Evolutionary conservation across 92 coral and sea anemone species (phyloP), one percentile per base, ranked within the genome.

Genomic region (Zoanthus sansibaricus): DNA sequence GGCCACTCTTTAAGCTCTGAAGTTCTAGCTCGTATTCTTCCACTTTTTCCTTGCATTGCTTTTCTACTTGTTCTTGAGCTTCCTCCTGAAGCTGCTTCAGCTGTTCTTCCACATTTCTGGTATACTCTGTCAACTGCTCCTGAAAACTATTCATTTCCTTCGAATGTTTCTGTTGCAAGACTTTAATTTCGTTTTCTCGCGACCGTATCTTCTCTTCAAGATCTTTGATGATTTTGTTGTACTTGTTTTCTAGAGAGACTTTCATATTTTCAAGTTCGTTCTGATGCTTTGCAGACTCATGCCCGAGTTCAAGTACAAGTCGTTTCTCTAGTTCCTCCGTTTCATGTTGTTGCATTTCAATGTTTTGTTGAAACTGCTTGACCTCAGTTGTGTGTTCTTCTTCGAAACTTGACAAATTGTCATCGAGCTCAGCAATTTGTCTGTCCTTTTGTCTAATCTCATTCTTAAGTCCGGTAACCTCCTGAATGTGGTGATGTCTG

Each of bases 251-350:
- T 77, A 89, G 78, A 17, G 85, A 54, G 21, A 69, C 75, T 72
- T 85, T 83, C 42, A 84, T 37, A n/a, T 86, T 76, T 6, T 92
- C 87, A 5, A 94, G 83, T 61, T 91, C 93, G 17, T 94, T 90
- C 54, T 93, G 92, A 55, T 94, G 90, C 66, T 87, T 93, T 3
- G 94, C 92, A 0, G 94, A 93, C 82, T 94, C 98, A 32, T 92
- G 94, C 16, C 95, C 94, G 75, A 94, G 86, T 76, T 94, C 98
- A 45, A 94, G 79, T 42, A 94, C 98, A 10, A 94, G 78, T 79
- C 94, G 93, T 64, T 94, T 94, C 56, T 94, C 98, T 3, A 94
- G 84, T 82, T 92, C 95, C 7, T 93, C 95, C 12, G 98, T 94
- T 59, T 93, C 92, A 76, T 91, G 93, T 32, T 94, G 98, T 21